Base-by-base conservation (phyloP, 2,888 invertebrate genomes). In the Polymixis flavicincta region DNA sequence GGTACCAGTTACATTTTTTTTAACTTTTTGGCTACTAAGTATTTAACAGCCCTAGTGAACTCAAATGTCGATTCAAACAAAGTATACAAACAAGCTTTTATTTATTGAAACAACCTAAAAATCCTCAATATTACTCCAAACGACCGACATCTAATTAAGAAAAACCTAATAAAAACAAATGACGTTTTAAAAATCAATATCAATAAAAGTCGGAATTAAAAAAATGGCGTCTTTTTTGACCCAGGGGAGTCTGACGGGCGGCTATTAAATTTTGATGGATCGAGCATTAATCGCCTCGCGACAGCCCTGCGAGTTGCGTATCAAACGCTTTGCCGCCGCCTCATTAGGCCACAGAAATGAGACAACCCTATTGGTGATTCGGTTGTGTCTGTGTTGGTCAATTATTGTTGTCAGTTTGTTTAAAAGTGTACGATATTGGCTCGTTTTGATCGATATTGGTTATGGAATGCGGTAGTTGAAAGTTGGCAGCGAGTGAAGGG, bases 241-340 rank as follows among this genome's bases (percentile, higher is more conserved):
- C 81, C 71, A 55, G 78, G 85, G 85, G 83, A 77, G 85, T 82
- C 86, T 75, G 84, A 69, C 76, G 76, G 68, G 79, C 75, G 72
- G 84, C 90, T 88, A 91, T 93, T 92, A 92, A 90, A 88, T 84
- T 90, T 90, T 94, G 93, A 94, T 93, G 90, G 93, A 94, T 94
- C 90, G 89, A 77, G 83, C 89, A 82, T 88, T 90, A 89, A 91
- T 87, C 89, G 90, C 76, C 71, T 71, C 79, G 90, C 86, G 93
- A 91, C 93, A 92, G 91, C 91, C 92, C 90, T 90, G 76, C 37
- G 37, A 37, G 37, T 37, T 37, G 37, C 57, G 86, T 87, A 87
- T 92, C 94, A 93, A 94, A 94, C 90, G 90, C 42, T 77, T 74
- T 61, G 81, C 88, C 82, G 91, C 88, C 88, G 71, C 89, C 92